These are phyloP conservation scores for Tympanuchus pallidicinctus DNA, from an alignment of 2,113 vertebrate genomes.

Conservation along the genomic window DNA sequence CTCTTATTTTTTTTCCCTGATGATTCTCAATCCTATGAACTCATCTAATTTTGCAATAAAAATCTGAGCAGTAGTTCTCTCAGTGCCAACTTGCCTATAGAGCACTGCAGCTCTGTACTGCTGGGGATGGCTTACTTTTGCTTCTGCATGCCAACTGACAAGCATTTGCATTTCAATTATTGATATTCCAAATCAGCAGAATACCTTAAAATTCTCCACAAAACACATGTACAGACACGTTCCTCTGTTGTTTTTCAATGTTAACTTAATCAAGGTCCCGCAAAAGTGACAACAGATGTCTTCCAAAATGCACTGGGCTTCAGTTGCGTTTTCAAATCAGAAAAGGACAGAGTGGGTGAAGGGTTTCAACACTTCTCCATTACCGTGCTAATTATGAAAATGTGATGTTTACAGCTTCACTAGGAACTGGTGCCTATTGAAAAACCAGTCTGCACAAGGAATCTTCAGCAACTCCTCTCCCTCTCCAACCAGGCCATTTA, in stretches of 20 bases:
- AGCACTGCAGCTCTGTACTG: background rate
- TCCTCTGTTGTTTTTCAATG: background rate
- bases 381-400: background rate
- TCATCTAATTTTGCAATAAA: background rate
- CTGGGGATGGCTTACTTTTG: background rate
- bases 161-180: background rate
- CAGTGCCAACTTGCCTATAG: background rate
- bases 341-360: background rate
- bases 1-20: background rate
- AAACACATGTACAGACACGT: rapidly evolving
- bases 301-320: background rate
- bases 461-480: background rate
- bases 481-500: background rate
- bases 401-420: background rate
- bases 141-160: rapidly evolving
- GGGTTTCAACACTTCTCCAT: background rate
- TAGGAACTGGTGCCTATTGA: background rate
- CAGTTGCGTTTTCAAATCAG: background rate
- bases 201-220: background rate
- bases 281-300: background rate
- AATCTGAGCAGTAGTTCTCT: background rate
- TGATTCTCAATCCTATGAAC: background rate
- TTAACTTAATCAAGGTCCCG: background rate
- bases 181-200: background rate
- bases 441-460: background rate